These are phyloP conservation scores for Austrofundulus limnaeus DNA, from an alignment of 2,113 vertebrate species.

Conservation along the genomic window DNA sequence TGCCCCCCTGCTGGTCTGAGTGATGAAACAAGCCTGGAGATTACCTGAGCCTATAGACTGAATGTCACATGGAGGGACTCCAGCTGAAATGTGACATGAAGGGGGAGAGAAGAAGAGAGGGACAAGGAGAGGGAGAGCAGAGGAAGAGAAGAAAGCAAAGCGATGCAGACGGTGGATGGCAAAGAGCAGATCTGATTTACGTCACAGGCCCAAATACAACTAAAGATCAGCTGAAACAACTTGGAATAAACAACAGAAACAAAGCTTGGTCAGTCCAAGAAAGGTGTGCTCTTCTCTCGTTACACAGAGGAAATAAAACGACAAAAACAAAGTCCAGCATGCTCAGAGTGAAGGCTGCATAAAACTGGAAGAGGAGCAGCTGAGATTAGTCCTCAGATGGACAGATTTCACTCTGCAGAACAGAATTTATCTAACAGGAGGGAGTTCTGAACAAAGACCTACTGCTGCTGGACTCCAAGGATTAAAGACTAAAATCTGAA, in stretches of 20 bases:
- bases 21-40: slow-evolving; percentile 48
- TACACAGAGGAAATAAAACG: not conserved
- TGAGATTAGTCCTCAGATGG: too few species aligned
- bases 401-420: too few species aligned
- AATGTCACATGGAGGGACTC: slow-evolving; percentile 92
- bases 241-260: slow-evolving; percentile 11
- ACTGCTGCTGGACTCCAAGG: too few species aligned
- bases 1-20: slow-evolving; percentile 45
- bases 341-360: too few species aligned
- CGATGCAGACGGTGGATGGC: slow-evolving; percentile 47
- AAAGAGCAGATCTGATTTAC: slow-evolving; percentile 66
- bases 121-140: slow-evolving; percentile 57
- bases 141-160: slow-evolving; percentile 35
- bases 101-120: slow-evolving; percentile 56
- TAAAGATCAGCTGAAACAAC: slow-evolving; percentile 14
- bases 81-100: slow-evolving; percentile 82
- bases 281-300: not conserved
- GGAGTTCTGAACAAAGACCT: too few species aligned
- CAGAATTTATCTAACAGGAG: too few species aligned
- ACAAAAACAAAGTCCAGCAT: too few species aligned
- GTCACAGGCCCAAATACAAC: slow-evolving; percentile 25
- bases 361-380: too few species aligned
- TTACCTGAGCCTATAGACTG: slow-evolving; percentile 95
- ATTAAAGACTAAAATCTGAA: slow-evolving; percentile 15
- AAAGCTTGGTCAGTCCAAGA: not conserved